Base-by-base conservation (phyloP, 1,140 invertebrate genomes). In the Diabrotica virgifera region DNA sequence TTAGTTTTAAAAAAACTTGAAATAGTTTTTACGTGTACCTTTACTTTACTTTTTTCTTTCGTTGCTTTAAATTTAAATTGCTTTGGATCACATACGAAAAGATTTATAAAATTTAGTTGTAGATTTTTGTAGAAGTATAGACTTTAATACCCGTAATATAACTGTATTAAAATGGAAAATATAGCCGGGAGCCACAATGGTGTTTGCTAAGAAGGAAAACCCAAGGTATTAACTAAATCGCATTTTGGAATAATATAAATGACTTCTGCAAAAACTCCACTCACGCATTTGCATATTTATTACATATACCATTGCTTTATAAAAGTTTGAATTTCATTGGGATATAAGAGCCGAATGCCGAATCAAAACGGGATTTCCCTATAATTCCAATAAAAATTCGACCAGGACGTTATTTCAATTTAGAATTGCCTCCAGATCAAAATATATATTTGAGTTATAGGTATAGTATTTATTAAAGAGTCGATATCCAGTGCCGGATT, bases 181-280 rank as follows among this genome's bases (percentile, higher is more conserved):
- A 36, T 57, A 37, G 36, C 36, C 35, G 36, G 5, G 9, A 5
- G 10, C 11, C 55, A 57, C 55, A 36, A 57, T 57, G 36, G 10
- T 37, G 55, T 36, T 57, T 6, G 36, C 7, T 0, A 57, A 57
- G 36, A 57, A 57, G 55, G 24, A 57, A 57, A 57, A 57, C 55
- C 55, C 55, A 8, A 57, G 55, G 55, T 38, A 57, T 57, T 57
- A 57, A 57, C 55, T 12, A 57, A 57, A 57, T 57, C 55, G 55
- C 55, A 57, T 57, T 57, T 57, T 36, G 55, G 55, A 36, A 57
- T 57, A 57, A 57, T 57, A 57, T 57, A 57, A 57, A 57, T 57
- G 55, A 57, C 24, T 57, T 57, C 36, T 36, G 55, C 55, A 57
- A 57, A 53, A 57, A 57, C 55, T n/a, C 55, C 55, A 57, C 12